Evolutionary conservation across 2,797 vertebrate species (phyloP), one percentile per base, ranked within the genome.

Genomic region (Emys orbicularis): DNA sequence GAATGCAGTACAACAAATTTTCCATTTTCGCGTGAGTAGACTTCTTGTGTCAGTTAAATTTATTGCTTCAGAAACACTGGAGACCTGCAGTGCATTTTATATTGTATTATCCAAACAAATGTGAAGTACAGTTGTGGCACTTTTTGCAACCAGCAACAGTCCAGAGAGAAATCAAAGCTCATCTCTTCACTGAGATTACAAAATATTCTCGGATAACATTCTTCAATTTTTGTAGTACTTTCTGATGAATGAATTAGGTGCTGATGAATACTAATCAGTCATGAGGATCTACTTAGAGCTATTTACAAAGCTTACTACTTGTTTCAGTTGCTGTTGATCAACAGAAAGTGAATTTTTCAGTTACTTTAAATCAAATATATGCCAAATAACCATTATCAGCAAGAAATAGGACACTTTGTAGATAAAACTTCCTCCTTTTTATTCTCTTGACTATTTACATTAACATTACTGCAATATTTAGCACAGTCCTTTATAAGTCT

Each of bases 51-150:
- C 90, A 74, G 59, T 85, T 93, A 85, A 94, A 95, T 95, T 94
- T 96, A 91, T 88, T 25, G 25, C 34, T 86, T 92, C 49, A 86
- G 84, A 95, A 90, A 4, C 49, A 50, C 59, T 59, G 49, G 91
- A 79, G 94, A 44, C 4, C 79, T 76, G 7, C 0, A 3, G 56
- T 89, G 65, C 50, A 4, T 92, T 89, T 92, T 83, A 85, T 94
- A 85, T 95, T 97, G 95, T 96, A 93, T 92, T 92, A 94, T 27
- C 72, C 80, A 95, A 93, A 90, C 61, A 96, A 93, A 95, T 29
- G 79, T 74, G 34, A 97, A 93, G 68, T 88, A 94, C 59, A 85
- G 4, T 65, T 86, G 27, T 89, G 65, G n/a, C 31, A 89, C 27
- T 15, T 85, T 83, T 91, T 82, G 85, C 79, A 93, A 93, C 31